phyloP scores from a whole-genome alignment of 92 coral and sea anemone species.

The Muricea muricata region DNA sequence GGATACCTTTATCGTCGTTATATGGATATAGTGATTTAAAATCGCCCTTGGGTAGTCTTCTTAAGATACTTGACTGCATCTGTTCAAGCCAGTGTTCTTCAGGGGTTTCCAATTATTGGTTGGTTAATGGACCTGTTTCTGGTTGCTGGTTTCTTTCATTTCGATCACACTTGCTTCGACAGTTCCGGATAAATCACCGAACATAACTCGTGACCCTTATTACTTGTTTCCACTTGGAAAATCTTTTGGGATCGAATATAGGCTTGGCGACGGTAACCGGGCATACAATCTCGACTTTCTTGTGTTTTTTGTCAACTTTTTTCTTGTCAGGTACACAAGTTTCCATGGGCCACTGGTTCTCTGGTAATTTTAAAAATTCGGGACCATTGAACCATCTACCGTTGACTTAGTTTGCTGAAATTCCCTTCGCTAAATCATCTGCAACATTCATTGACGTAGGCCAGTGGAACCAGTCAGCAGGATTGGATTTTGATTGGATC shows the following conservation, averaged over 20 bases:
- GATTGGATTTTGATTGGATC: neutral
- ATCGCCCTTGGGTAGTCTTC: conserved; percentile 28
- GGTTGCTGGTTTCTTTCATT: neutral
- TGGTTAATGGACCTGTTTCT: conserved; percentile 18
- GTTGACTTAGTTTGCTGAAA: neutral
- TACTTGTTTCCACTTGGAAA: neutral
- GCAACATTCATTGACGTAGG: neutral
- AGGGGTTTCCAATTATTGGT: neutral
- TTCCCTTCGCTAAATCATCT: neutral
- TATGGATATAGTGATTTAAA: conserved; percentile 46
- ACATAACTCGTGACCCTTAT: neutral
- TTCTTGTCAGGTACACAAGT: neutral
- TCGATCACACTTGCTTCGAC: neutral
- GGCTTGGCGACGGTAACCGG: neutral
- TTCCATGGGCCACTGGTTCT: neutral
- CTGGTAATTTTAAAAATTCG: neutral
- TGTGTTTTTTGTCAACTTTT: neutral
- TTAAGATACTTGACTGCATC: conserved; percentile 28
- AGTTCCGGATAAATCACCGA: neutral
- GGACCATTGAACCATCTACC: neutral
- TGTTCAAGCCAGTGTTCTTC: conserved; percentile 29
- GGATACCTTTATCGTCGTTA: conserved; percentile 26
- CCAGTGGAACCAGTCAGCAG: neutral
- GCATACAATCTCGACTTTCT: neutral
- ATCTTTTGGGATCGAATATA: neutral